These are phyloP conservation scores for Heterotilapia buettikoferi DNA, from an alignment of 2,113 vertebrate genomes.

Conservation along the genomic window DNA sequence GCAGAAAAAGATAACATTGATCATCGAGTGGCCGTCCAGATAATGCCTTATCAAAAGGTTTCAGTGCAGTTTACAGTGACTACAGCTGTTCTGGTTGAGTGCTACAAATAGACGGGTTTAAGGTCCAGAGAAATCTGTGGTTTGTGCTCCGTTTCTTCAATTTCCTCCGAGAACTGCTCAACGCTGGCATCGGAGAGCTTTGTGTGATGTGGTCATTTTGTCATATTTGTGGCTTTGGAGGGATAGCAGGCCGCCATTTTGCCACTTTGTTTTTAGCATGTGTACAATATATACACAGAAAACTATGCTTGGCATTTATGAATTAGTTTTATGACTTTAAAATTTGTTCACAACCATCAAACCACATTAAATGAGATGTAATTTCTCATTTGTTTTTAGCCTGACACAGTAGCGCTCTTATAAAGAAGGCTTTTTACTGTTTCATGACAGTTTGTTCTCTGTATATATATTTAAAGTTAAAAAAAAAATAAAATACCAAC, in stretches of 20 bases:
- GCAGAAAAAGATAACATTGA: constrained; percentile 16
- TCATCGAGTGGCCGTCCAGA: not conserved
- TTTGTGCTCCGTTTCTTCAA: not conserved
- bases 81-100: not conserved
- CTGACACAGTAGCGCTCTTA: not conserved
- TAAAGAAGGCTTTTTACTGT: not conserved
- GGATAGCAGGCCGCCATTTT: not conserved
- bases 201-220: constrained; percentile 23
- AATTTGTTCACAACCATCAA: not conserved
- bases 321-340: not conserved
- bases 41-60: constrained; percentile 14
- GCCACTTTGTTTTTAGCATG: not conserved
- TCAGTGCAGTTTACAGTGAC: constrained; percentile 1
- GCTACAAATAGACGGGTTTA: not conserved
- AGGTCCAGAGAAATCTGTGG: constrained; percentile 2
- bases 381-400: not conserved
- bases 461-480: not conserved
- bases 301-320: not conserved
- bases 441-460: not conserved
- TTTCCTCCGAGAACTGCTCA: constrained; percentile 20
- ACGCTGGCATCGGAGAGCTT: not conserved
- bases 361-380: not conserved
- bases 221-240: not conserved
- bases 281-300: not conserved
- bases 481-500: not conserved